Conservation (phyloP, 2,888 invertebrate species). For the Gortyna flavago region DNA sequence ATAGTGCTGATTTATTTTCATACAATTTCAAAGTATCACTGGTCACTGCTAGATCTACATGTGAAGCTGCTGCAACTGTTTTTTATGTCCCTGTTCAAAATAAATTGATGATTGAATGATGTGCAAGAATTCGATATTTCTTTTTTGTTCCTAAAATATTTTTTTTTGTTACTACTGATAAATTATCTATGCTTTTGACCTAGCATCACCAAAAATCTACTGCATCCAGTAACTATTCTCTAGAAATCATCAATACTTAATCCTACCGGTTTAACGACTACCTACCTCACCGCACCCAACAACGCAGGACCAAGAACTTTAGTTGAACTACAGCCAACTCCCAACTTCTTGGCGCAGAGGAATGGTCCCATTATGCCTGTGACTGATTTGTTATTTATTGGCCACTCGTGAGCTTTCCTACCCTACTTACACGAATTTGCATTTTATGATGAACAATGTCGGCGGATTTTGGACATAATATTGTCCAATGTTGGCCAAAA, state of each 20-base stretch:
- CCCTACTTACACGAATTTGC: slow-evolving; percentile 68
- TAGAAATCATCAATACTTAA: neutral
- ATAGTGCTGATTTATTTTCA: no score
- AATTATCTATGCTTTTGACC: neutral
- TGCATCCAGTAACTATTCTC: neutral
- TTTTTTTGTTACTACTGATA: no score
- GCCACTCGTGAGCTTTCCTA: slow-evolving; percentile 78
- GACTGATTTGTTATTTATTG: slow-evolving; percentile 88
- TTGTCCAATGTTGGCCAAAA: slow-evolving; percentile 56
- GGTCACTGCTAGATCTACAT: no score
- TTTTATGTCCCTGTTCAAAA: neutral
- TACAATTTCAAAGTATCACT: neutral
- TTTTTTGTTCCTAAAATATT: no score
- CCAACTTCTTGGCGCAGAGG: slow-evolving; percentile 83
- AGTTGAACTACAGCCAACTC: slow-evolving; percentile 84
- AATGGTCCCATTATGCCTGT: slow-evolving; percentile 84
- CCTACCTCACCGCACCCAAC: slow-evolving; percentile 53
- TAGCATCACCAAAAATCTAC: neutral
- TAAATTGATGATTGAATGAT: neutral
- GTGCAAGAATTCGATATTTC: no score
- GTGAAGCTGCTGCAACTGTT: neutral
- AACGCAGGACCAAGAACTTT: slow-evolving; percentile 74
- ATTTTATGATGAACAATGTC: slow-evolving; percentile 68
- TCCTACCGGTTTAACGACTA: slow-evolving; percentile 22
- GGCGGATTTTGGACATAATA: slow-evolving; percentile 63